Base-by-base conservation (phyloP, 2,797 vertebrate genomes). In the Hapalemur alaotrensis region DNA sequence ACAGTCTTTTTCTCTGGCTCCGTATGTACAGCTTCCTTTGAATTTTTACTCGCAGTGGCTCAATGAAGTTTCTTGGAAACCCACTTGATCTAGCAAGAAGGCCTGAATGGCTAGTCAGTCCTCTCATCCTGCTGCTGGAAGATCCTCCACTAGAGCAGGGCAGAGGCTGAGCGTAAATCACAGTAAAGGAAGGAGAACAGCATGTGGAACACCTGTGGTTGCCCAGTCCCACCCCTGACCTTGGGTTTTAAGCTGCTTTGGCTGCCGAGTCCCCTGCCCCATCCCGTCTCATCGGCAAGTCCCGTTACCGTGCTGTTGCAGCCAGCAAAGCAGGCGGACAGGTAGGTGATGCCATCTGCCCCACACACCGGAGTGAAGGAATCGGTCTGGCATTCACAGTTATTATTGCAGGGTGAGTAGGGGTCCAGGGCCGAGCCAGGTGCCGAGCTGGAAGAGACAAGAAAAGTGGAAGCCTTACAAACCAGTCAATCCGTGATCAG, bases 341-440 rank as follows among this genome's bases (percentile, higher is more conserved):
- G 98, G 98, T 99, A 99, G 46, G 99, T 99, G 98, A 99, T 83
- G 2, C 99, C 99, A 0, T 99, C 99, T 90, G 99, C 99, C 97
- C 99, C 99, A 18, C 99, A 99, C 94, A 99, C 99, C 0, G 99
- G 99, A 96, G 99, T 99, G 98, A 99, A 99, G 95, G 99, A 99
- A 82, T 99, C 99, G 0, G 99, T 99, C 98, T 99, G 99, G 99
- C 99, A 99, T 99, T 99, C 99, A 98, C 99, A 99, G 97, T 99
- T 98, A 98, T 98, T 99, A 98, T 99, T 99, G 99, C 99, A 99
- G 84, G 98, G 98, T 35, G 99, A 99, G 81, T 99, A 99, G 4
- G 99, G 99, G 97, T 98, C 99, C 98, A 99, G 89, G 98, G 98
- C 95, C 17, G 43, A 99, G 98, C 98, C 99, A 98, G 98, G 95